Evolutionary conservation across 2,113 vertebrate species (phyloP), one percentile per base, ranked within the genome.

Genomic region (Callospermophilus lateralis): DNA sequence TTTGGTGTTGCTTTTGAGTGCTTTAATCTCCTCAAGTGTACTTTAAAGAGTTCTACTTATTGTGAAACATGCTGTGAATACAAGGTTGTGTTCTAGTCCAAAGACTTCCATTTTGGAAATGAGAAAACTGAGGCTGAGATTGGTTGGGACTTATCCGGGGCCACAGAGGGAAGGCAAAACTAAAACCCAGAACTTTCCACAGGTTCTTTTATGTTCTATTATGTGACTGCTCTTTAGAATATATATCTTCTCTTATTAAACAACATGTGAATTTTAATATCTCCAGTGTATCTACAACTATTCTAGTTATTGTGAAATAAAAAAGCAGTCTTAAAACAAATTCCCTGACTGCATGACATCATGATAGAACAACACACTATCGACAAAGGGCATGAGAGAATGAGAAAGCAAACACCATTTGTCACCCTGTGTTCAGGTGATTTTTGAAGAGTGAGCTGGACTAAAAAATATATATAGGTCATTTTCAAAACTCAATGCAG

Each of bases 21-120:
- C 83, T 76, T 89, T 89, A 91, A 93, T 96, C 78, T 90, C 79
- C 89, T 84, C 42, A 89, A 95, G 70, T 96, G 39, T 84, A 88
- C 81, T 84, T 76, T 91, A 97, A 95, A 67, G 78, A 88, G 78
- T 42, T n/a, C 37, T 68, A 24, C 80, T 63, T 73, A 32, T 95
- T 68, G 53, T 22, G 24, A 90, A 90, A 48, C 85, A 78, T 55
- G 32, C 85, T 95, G 51, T 45, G 89, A 73, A 78, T 88, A 67
- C 28, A 79, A 91, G 86, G 30, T 30, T 89, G 63, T 74, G 15
- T 68, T 83, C 45, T 91, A 63, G 20, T 90, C 45, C 51, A 61
- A 74, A 83, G 55, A 1, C 70, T 55, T 45, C 86, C 11, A 32
- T 74, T 88, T 70, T 76, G 85, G 83, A 95, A 30, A 51, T 85